Percentiles rank a stretch among this genome's conserved stretches.
Conservation (phyloP, 2,888 invertebrate species). For the Chydorus sphaericus region DNA sequence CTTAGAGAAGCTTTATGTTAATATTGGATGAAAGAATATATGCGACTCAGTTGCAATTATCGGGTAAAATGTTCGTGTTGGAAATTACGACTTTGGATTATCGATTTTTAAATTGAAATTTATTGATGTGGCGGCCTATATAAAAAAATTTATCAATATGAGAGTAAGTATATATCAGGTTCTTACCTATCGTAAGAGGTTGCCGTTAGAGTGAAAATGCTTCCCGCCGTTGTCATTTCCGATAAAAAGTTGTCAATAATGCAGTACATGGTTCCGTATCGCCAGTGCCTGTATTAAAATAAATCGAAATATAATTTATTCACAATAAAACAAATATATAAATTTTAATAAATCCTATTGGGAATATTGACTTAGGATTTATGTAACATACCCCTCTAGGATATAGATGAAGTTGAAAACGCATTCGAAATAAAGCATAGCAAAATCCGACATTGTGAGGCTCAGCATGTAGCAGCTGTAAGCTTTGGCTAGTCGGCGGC, state of each 20-base stretch:
- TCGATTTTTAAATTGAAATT: neutral
- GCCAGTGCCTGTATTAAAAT: neutral
- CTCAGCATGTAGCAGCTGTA: conserved; percentile 7
- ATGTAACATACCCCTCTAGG: neutral
- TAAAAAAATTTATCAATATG: neutral
- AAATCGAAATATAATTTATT: neutral
- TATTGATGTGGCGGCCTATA: neutral
- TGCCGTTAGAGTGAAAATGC: neutral
- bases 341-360: too few species aligned
- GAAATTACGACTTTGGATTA: neutral
- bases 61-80: neutral
- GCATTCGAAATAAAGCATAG: neutral
- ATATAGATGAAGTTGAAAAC: conserved; percentile 5
- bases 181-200: neutral
- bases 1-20: too few species aligned
- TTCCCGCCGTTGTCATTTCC: neutral
- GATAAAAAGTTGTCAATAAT: neutral
- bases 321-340: neutral
- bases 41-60: neutral
- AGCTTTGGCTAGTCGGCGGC: neutral
- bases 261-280: neutral
- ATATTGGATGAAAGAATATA: neutral
- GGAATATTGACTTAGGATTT: neutral
- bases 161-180: neutral
- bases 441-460: neutral